Evolutionary conservation across 2,888 invertebrate species (phyloP), one percentile per base, ranked within the genome.

Genomic region (Anoplius nigerrimus): DNA sequence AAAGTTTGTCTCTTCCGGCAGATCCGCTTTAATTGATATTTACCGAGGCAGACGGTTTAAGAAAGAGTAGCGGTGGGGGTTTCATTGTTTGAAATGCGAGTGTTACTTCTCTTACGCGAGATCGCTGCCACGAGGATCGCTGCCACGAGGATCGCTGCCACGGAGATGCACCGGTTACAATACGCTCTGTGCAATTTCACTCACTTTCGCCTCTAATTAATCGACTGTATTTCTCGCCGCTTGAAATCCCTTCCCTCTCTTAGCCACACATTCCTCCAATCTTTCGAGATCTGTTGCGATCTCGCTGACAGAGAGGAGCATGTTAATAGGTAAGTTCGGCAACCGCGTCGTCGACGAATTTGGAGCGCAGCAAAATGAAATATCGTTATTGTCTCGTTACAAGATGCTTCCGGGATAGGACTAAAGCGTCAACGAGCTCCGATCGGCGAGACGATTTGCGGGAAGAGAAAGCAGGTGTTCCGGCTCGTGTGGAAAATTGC

Each of bases 141-240:
- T n/a, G n/a, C n/a, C n/a, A n/a, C n/a, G n/a, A n/a, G n/a, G n/a
- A n/a, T 53, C 24, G 27, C 13, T n/a, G 59, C n/a, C 24, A 34
- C 57, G 22, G 58, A 52, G 75, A 72, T 75, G 69, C 69, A 58
- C 48, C 24, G 27, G 61, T 34, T 52, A 70, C 58, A 72, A 72
- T 71, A 66, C 62, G 27, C 58, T 18, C 42, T 57, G 68, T 63
- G 62, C 75, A 81, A 81, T 82, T 81, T 82, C 81, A 78, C 80
- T 81, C 72, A 82, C 80, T 82, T 82, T 82, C 80, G 78, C 82
- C 74, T 74, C 75, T 82, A 80, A 82, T 82, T 82, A 77, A 82
- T 81, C 74, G 73, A 71, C 73, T 63, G 63, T 68, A 54, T 71
- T 74, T 70, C 62, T 56, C 60, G 58, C 21, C 60, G 69, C 60